Evolutionary conservation across 1,140 invertebrate species (phyloP).

Genomic region (Cydia strobilella): DNA sequence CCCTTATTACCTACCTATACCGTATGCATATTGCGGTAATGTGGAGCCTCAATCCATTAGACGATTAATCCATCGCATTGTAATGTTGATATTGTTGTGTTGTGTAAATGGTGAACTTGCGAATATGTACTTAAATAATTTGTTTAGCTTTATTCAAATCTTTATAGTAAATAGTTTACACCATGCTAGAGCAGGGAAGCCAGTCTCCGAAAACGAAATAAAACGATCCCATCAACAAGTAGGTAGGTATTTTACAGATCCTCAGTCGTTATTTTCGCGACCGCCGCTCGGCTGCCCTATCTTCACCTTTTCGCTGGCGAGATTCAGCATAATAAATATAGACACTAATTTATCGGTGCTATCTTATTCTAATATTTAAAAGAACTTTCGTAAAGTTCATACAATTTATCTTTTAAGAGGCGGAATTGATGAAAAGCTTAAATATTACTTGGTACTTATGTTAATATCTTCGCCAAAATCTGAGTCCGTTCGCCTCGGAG

Average conservation of each 20-base stretch:
- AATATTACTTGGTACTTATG: conserved; percentile 13
- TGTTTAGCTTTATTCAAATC: background rate
- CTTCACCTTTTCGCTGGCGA: background rate
- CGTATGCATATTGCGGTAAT: conserved; percentile 72
- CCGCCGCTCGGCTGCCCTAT: background rate
- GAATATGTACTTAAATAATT: background rate
- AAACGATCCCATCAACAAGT: conserved; percentile 8
- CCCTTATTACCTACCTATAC: conserved; percentile 70
- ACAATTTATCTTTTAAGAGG: background rate
- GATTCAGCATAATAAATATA: conserved; percentile 1
- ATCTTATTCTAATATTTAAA: background rate
- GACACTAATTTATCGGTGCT: conserved; percentile 1
- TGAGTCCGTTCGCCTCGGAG: conserved; percentile 36
- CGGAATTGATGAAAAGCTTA: conserved; percentile 14
- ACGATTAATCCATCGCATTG: conserved; percentile 69
- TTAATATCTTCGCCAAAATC: conserved; percentile 31
- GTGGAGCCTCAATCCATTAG: conserved; percentile 72
- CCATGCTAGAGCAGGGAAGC: background rate
- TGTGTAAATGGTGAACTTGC: conserved; percentile 49
- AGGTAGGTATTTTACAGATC: conserved; percentile 7
- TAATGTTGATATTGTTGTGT: conserved; percentile 65
- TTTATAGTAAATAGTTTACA: background rate
- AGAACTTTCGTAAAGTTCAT: background rate
- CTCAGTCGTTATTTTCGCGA: conserved; percentile 1
- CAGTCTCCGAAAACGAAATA: background rate